Evolutionary conservation across 2,888 invertebrate species (phyloP).

Genomic region (Oligia latruncula): DNA sequence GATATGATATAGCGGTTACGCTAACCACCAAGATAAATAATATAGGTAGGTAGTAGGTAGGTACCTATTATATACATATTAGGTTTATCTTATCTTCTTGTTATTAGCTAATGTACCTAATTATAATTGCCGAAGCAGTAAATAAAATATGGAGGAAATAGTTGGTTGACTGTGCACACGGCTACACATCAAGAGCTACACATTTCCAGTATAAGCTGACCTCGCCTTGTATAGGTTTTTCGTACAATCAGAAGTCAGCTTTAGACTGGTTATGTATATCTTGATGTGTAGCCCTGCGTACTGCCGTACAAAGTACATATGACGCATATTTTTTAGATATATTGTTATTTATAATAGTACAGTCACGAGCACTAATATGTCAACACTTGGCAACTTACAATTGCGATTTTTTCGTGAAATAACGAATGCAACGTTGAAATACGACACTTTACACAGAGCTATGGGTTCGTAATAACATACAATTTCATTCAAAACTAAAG

Average conservation of each 20-base stretch:
- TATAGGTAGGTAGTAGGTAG: not conserved
- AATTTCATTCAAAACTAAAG: too few species aligned
- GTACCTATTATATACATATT: not conserved
- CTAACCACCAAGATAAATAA: constrained; percentile 47
- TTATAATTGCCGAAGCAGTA: constrained; percentile 23
- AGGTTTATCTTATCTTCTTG: constrained; percentile 19
- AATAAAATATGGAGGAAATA: not conserved
- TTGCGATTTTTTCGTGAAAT: too few species aligned
- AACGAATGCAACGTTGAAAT: too few species aligned
- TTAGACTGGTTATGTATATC: too few species aligned
- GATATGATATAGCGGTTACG: constrained; percentile 37
- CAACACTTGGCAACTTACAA: too few species aligned
- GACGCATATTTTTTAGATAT: not conserved
- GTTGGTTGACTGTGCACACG: not conserved
- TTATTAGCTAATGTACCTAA: constrained; percentile 20
- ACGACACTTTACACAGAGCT: too few species aligned
- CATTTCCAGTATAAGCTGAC: too few species aligned
- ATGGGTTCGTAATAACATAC: too few species aligned
- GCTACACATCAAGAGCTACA: too few species aligned
- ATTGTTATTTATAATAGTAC: not conserved
- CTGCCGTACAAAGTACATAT: not conserved
- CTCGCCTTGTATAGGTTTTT: too few species aligned
- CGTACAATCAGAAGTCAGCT: too few species aligned
- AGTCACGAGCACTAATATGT: too few species aligned
- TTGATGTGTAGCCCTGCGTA: not conserved